Evolutionary conservation across 53 echinoderm and acorn worm species (phyloP).

Genomic region (Zoroaster sp.): DNA sequence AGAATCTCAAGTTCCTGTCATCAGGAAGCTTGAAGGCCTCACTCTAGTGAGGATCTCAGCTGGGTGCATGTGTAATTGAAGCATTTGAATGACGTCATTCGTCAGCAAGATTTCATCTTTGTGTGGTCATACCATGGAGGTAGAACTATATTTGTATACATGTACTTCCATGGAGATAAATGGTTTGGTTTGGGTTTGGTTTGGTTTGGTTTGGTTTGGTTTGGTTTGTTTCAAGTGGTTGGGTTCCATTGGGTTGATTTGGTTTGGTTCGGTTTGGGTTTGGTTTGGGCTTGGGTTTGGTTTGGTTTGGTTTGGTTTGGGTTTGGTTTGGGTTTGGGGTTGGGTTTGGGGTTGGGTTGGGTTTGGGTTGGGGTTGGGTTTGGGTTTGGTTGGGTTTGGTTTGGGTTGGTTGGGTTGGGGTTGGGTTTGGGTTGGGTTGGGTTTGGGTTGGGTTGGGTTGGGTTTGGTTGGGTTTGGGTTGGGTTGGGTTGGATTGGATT

Average conservation of each 20-base stretch:
- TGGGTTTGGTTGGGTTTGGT: not conserved
- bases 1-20: not conserved
- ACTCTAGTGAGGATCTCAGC: not conserved
- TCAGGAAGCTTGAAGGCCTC: not conserved
- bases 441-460: not conserved
- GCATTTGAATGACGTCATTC: constrained; percentile 1
- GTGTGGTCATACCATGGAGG: no score
- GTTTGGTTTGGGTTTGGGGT: not conserved
- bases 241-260: not conserved
- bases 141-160: no score
- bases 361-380: not conserved
- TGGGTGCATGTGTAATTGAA: not conserved
- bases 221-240: not conserved
- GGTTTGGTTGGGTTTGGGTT: not conserved
- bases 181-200: not conserved
- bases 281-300: not conserved
- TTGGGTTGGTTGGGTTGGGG: not conserved
- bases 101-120: not conserved
- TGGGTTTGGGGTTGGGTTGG: not conserved
- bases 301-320: not conserved
- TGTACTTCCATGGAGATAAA: no score
- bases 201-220: not conserved
- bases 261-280: not conserved
- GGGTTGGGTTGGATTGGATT: no score
- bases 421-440: not conserved